These are phyloP conservation scores for Argyresthia albistria DNA, from an alignment of 2,888 invertebrate genomes.

Conservation along the genomic window DNA sequence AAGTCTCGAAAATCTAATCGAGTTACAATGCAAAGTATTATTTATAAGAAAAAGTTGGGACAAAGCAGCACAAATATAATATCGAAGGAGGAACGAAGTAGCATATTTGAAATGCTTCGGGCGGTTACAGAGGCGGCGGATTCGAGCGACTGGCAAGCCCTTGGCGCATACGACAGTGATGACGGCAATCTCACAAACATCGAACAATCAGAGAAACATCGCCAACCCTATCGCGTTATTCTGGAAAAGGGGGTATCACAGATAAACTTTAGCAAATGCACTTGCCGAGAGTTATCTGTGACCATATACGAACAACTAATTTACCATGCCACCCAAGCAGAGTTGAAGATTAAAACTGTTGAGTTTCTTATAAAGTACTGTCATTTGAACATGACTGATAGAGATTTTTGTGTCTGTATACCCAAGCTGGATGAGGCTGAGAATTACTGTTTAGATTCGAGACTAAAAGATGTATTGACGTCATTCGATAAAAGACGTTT, in stretches of 20 bases:
- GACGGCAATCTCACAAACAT: slow-evolving; percentile 25
- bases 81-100: too few species aligned
- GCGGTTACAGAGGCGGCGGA: slow-evolving; percentile 39
- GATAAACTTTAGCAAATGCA: slow-evolving; percentile 44
- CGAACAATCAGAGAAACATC: slow-evolving; percentile 18
- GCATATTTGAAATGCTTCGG: slow-evolving; percentile 19
- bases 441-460: slow-evolving; percentile 20
- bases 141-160: slow-evolving; percentile 39
- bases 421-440: slow-evolving; percentile 41
- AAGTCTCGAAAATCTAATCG: slow-evolving; percentile 24
- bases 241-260: slow-evolving; percentile 44
- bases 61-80: too few species aligned
- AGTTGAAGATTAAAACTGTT: slow-evolving; percentile 42
- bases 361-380: slow-evolving; percentile 41
- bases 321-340: slow-evolving; percentile 50
- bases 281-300: slow-evolving; percentile 48
- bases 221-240: slow-evolving; percentile 27
- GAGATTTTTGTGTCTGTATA: slow-evolving; percentile 31
- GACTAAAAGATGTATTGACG: neutral
- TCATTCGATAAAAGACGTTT: slow-evolving; percentile 31
- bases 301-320: slow-evolving; percentile 49
- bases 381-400: slow-evolving; percentile 36
- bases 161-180: slow-evolving; percentile 43
- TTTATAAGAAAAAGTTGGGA: neutral
- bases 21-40: slow-evolving; percentile 30